Evolutionary conservation across 2,888 invertebrate genomes (phyloP).

Genomic region (Leptinotarsa haldemani): DNA sequence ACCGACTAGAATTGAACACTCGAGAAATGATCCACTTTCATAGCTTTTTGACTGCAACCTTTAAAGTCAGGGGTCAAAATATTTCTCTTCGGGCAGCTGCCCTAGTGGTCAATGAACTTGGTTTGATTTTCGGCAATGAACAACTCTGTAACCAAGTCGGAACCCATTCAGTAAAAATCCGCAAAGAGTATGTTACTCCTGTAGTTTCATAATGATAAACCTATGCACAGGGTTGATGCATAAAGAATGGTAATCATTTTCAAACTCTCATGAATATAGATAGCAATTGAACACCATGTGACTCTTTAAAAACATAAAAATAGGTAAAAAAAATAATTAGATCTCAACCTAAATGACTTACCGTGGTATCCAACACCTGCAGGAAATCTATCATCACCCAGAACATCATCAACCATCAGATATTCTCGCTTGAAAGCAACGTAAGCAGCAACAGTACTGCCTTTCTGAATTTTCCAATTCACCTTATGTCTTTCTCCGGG

Average conservation of each 20-base stretch:
- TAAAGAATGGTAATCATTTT: neutral
- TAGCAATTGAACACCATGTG: neutral
- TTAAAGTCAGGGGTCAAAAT: too few relatives aligned
- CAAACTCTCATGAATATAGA: neutral
- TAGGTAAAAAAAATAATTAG: neutral
- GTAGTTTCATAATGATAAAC: too few relatives aligned
- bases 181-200: too few relatives aligned
- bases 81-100: too few relatives aligned
- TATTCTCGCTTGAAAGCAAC: slow-evolving; percentile 71
- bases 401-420: slow-evolving; percentile 69
- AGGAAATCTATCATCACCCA: slow-evolving; percentile 70
- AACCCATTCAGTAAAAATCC: too few relatives aligned
- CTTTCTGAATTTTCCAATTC: slow-evolving; percentile 70
- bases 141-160: too few relatives aligned
- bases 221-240: neutral
- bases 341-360: slow-evolving; percentile 11
- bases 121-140: too few relatives aligned
- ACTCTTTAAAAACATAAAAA: neutral
- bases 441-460: slow-evolving; percentile 70
- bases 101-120: too few relatives aligned
- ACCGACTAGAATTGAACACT: too few relatives aligned
- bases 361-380: slow-evolving; percentile 67
- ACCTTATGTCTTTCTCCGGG: slow-evolving; percentile 68
- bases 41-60: too few relatives aligned
- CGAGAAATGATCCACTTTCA: too few relatives aligned